Evolutionary conservation across 2,888 invertebrate genomes (phyloP).

Genomic region (Ormia ochracea): DNA sequence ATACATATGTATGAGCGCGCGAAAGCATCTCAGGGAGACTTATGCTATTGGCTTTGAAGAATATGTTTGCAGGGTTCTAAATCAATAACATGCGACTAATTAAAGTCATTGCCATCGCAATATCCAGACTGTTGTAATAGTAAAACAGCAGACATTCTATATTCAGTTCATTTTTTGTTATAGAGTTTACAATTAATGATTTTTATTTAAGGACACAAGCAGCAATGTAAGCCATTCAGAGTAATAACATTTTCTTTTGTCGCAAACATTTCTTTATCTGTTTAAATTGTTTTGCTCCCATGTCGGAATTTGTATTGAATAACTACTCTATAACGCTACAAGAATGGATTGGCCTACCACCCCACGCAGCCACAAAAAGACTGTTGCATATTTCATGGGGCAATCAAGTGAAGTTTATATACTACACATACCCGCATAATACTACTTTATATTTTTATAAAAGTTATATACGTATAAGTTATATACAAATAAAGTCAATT

Average conservation of each 20-base stretch:
- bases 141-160: neutral
- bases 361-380: neutral
- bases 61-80: neutral
- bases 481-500: too few species aligned
- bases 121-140: neutral
- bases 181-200: neutral
- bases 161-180: neutral
- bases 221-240: conserved; percentile 9
- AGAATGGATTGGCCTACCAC: neutral
- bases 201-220: neutral
- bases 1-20: neutral
- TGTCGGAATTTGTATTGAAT: conserved; percentile 36
- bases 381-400: conserved; percentile 2
- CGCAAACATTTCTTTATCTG: too few species aligned
- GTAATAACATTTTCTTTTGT: too few species aligned
- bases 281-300: too few species aligned
- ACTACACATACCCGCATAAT: too few species aligned
- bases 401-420: too few species aligned
- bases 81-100: conserved; percentile 31
- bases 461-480: too few species aligned
- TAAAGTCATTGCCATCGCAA: conserved; percentile 45
- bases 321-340: neutral
- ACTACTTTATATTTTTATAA: too few species aligned
- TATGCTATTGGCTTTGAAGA: neutral
- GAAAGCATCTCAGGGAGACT: neutral